Conservation (phyloP, 92 coral and sea anemone species). For the Desmophyllum pertusum region DNA sequence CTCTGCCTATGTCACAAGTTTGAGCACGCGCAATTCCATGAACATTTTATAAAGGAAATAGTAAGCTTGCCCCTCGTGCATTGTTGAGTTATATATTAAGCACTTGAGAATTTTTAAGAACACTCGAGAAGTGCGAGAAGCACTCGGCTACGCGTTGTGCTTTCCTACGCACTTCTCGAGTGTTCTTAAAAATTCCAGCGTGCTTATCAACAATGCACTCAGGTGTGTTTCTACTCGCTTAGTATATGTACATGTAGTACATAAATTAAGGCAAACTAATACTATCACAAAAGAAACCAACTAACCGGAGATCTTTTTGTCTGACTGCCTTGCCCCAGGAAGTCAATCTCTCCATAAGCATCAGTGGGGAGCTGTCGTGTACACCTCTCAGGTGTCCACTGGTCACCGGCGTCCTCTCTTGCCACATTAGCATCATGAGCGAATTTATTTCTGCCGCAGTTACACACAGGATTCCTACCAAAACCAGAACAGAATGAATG, state of each 20-base stretch:
- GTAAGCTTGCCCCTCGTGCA: no score
- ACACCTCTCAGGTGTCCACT: conserved; percentile 87
- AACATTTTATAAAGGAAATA: no score
- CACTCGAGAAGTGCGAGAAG: no score
- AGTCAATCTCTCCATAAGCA: conserved; percentile 96
- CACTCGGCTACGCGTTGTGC: no score
- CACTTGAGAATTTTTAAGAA: no score
- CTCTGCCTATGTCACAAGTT: no score
- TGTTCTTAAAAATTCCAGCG: no score
- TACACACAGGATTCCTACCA: conserved; percentile 58
- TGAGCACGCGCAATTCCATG: no score
- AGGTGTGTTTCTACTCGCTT: no score
- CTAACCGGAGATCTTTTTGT: conserved; percentile 91
- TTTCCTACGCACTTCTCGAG: no score
- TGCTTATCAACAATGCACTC: no score
- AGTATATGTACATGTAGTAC: background rate
- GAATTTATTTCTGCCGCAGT: conserved; percentile 73
- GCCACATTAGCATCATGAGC: conserved; percentile 54
- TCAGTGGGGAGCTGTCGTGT: conserved; percentile 83
- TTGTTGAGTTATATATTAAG: no score
- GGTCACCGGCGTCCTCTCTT: conserved; percentile 52
- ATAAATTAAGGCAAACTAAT: background rate
- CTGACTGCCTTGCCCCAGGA: conserved; percentile 81
- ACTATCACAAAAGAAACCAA: conserved; percentile 1
- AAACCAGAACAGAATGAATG: background rate